Base-by-base conservation (phyloP, 2,888 invertebrate species). In the Hydriomena furcata region DNA sequence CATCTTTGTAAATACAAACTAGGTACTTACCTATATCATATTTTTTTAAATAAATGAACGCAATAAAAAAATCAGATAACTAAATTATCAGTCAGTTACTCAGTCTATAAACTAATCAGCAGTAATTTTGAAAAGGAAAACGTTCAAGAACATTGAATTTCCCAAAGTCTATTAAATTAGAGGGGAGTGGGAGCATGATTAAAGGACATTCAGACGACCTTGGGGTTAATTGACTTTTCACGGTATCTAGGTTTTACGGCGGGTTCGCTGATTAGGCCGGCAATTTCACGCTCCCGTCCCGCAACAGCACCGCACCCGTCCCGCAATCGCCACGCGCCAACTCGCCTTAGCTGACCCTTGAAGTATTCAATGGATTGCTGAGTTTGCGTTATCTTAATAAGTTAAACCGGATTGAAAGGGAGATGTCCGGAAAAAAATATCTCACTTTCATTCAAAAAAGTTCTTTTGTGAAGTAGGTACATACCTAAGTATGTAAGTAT, bases 201-300 rank as follows among this genome's bases (percentile, higher is more conserved):
- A 45, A 47, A 35, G 52, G 50, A 35, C 52, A 35, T 45, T 28
- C 38, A 7, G 12, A 21, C 56, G 55, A 60, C 59, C 66, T 65
- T 61, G 51, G 53, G 27, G 52, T 47, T 65, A 63, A 71, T 65
- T 61, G 60, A 56, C 56, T 66, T 65, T 64, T 62, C 64, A 61
- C 65, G 61, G 58, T 56, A 36, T 51, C 61, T 65, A 60, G 65
- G 54, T 64, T 67, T 67, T 64, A 66, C 51, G 50, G 52, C 53
- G 47, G 60, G 32, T 41, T 53, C 56, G 53, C 58, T 64, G 62
- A 65, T 68, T 59, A 63, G 64, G 52, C 37, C 55, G 38, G 43
- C 59, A 60, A 66, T 66, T 60, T 64, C 63, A 64, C 65, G 61
- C 51, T n/a, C 49, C 12, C 53, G 30, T 37, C 31, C 40, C 47